phyloP scores from a whole-genome alignment of 2,888 invertebrate genomes.

The Adela reaumurella region DNA sequence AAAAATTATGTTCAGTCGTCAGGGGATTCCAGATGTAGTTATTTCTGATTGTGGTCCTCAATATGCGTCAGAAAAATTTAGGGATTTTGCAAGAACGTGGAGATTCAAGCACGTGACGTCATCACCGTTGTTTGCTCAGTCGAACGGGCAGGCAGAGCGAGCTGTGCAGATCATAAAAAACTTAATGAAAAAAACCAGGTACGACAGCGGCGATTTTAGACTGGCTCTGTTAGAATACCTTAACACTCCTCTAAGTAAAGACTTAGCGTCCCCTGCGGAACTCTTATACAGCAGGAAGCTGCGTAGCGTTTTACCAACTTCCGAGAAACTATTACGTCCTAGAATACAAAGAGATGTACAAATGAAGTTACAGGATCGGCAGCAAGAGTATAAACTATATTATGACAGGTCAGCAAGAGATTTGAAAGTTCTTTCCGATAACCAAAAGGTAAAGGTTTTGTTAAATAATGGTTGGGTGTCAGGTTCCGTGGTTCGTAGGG shows the following conservation, averaged over 20 bases:
- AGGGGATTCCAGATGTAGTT: conserved; percentile 11
- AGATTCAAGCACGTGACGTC: conserved; percentile 10
- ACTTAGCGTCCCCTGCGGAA: conserved; percentile 5
- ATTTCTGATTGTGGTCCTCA: conserved; percentile 11
- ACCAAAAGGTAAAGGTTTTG: not conserved
- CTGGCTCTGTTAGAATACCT: conserved; percentile 5
- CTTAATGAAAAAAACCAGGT: conserved; percentile 9
- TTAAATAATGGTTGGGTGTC: not conserved
- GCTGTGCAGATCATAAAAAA: conserved; percentile 11
- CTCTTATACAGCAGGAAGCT: conserved; percentile 2
- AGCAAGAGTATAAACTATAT: not conserved
- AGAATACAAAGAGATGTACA: not conserved
- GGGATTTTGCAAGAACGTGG: conserved; percentile 9
- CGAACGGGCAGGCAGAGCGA: conserved; percentile 10
- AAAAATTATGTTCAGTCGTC: conserved; percentile 11
- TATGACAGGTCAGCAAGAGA: not conserved
- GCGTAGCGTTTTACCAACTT: conserved; percentile 1
- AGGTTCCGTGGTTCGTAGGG: not conserved
- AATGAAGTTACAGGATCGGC: not conserved
- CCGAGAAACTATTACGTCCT: not conserved
- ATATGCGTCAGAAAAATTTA: conserved; percentile 8
- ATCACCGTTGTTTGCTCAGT: conserved; percentile 11
- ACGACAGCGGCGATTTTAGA: conserved; percentile 1
- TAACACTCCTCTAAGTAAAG: conserved; percentile 4
- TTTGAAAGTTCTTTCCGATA: not conserved